Evolutionary conservation across 2,797 vertebrate genomes (phyloP).

Genomic region (Anabacerthia variegaticeps): DNA sequence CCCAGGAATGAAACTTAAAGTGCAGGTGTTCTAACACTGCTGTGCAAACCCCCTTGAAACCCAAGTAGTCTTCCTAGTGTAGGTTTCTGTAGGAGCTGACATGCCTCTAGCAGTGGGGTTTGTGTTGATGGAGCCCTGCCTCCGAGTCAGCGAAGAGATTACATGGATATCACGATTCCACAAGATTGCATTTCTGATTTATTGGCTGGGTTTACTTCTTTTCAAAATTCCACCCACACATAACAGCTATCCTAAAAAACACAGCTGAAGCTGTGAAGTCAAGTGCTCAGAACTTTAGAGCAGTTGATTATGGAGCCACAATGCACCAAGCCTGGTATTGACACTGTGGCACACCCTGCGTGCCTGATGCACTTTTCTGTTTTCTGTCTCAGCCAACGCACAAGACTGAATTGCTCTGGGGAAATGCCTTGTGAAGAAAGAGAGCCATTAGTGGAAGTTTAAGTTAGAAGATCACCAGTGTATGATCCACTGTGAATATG

Average conservation of each 20-base stretch:
- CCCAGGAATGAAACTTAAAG: background rate
- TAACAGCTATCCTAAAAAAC: background rate
- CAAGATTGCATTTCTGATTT: background rate
- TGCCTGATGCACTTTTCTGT: background rate
- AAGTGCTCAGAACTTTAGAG: background rate
- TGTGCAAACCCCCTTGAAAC: background rate
- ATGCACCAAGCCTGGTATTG: background rate
- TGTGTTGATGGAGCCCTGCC: background rate
- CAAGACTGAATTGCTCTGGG: background rate
- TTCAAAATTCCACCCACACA: background rate
- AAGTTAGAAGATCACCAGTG: background rate
- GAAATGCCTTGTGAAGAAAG: background rate
- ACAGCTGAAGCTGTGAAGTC: background rate
- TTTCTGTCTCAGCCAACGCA: background rate
- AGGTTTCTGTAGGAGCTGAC: background rate
- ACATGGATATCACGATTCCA: background rate
- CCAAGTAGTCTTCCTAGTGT: background rate
- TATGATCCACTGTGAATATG: background rate
- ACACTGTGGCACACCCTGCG: rapidly evolving
- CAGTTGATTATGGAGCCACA: background rate
- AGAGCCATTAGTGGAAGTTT: background rate
- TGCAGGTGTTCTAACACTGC: background rate
- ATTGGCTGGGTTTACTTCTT: background rate
- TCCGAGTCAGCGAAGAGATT: background rate
- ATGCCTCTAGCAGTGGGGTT: background rate